These are phyloP conservation scores for Sminthurides aquaticus DNA, from an alignment of 2,888 invertebrate genomes.

Conservation along the genomic window DNA sequence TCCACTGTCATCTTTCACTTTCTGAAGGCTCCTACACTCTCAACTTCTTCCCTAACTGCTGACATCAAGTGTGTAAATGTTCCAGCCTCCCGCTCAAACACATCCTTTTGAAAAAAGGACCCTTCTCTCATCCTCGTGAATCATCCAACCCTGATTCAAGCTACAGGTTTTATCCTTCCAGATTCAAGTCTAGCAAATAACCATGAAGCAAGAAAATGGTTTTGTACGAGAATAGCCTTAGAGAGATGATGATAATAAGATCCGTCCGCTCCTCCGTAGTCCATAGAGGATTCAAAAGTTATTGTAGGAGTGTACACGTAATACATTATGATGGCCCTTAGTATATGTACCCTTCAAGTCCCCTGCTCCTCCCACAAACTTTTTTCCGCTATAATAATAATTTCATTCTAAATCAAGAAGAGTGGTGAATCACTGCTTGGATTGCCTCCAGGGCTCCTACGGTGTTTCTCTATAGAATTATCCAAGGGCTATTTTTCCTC, in stretches of 20 bases:
- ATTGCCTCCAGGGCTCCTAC: neutral
- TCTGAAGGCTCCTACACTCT: neutral
- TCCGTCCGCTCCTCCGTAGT: too few species aligned
- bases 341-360: neutral
- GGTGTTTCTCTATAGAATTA: neutral
- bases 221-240: too few species aligned
- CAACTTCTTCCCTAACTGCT: too few species aligned
- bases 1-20: neutral
- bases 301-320: too few species aligned
- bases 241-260: too few species aligned
- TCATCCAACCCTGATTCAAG: too few species aligned
- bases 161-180: too few species aligned
- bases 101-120: neutral
- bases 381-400: neutral
- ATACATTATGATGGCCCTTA: neutral
- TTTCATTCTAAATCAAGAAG: neutral
- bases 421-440: neutral
- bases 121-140: neutral
- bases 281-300: too few species aligned
- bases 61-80: too few species aligned
- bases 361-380: neutral
- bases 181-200: too few species aligned
- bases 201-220: too few species aligned
- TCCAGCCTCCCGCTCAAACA: too few species aligned
- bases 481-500: neutral